Percentiles rank a stretch among this genome's conserved stretches.
These are phyloP conservation scores for Prosapia bicincta DNA, from an alignment of 2,888 invertebrate species.

Conservation along the genomic window DNA sequence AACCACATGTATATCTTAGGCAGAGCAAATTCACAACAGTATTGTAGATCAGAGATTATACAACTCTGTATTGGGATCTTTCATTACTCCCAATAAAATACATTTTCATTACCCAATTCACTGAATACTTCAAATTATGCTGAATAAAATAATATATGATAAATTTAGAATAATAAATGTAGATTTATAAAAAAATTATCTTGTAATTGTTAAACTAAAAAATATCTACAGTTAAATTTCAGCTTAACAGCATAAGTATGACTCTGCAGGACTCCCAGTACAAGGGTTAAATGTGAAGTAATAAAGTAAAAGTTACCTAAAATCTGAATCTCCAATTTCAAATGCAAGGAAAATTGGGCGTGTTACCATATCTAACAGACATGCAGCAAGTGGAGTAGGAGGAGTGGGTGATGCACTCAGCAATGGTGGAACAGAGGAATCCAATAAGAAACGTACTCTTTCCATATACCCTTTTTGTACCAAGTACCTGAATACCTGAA, in stretches of 20 bases:
- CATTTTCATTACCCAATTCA: no score
- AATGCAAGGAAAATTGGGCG: slow-evolving; percentile 65
- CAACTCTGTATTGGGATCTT: no score
- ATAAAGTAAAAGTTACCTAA: slow-evolving; percentile 38
- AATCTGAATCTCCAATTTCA: slow-evolving; percentile 48
- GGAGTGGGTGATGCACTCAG: slow-evolving; percentile 64
- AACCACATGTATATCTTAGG: no score
- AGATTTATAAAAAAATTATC: no score
- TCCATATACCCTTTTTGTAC: slow-evolving; percentile 63
- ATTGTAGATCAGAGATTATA: no score
- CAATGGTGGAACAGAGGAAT: slow-evolving; percentile 64
- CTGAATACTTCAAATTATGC: no score
- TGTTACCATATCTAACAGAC: slow-evolving; percentile 70
- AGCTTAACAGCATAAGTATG: background rate
- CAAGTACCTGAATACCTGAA: slow-evolving; percentile 34
- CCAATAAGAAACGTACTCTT: slow-evolving; percentile 65
- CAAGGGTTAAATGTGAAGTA: no score
- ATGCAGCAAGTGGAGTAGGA: slow-evolving; percentile 69
- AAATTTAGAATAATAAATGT: no score
- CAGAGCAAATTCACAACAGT: no score
- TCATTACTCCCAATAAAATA: no score
- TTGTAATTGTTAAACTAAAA: background rate
- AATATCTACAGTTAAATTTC: slow-evolving; percentile 2
- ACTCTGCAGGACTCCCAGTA: background rate
- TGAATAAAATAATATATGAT: no score